These are phyloP conservation scores for Portunus trituberculatus DNA, from an alignment of 1,140 invertebrate species.

Conservation along the genomic window DNA sequence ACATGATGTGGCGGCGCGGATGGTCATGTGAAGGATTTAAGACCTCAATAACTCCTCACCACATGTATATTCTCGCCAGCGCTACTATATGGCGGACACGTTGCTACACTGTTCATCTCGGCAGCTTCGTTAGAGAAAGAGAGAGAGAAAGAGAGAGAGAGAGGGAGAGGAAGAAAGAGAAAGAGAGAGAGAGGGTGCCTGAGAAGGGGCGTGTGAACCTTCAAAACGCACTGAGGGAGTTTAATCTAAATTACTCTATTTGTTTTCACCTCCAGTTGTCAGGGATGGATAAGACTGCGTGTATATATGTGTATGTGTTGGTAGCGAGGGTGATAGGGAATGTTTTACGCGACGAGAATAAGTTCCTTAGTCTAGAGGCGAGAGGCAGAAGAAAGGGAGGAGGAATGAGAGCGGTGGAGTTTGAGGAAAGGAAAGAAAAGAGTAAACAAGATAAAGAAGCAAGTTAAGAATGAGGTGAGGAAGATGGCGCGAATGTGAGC, in stretches of 20 bases:
- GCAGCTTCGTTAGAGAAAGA: background rate
- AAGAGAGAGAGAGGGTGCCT: no score
- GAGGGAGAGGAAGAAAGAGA: no score
- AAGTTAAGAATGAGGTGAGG: background rate
- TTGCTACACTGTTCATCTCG: background rate
- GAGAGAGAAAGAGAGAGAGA: no score
- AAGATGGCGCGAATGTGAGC: background rate
- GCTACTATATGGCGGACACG: background rate
- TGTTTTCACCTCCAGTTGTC: background rate
- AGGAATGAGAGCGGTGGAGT: background rate
- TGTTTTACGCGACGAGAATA: background rate
- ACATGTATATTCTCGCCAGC: background rate
- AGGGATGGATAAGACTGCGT: background rate
- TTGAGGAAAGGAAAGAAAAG: background rate
- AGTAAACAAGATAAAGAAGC: background rate
- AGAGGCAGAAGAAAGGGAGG: background rate
- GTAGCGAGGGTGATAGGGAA: background rate
- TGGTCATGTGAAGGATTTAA: conserved; percentile 42
- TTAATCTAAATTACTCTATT: conserved; percentile 24
- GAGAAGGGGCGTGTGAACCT: no score
- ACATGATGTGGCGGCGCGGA: conserved; percentile 42
- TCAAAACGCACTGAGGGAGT: background rate
- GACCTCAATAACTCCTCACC: background rate
- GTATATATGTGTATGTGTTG: background rate
- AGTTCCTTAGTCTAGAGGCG: background rate